Percentiles rank a stretch among this genome's conserved stretches.
Evolutionary conservation across 1,140 invertebrate genomes (phyloP).

Genomic region (Adelges cooleyi): DNA sequence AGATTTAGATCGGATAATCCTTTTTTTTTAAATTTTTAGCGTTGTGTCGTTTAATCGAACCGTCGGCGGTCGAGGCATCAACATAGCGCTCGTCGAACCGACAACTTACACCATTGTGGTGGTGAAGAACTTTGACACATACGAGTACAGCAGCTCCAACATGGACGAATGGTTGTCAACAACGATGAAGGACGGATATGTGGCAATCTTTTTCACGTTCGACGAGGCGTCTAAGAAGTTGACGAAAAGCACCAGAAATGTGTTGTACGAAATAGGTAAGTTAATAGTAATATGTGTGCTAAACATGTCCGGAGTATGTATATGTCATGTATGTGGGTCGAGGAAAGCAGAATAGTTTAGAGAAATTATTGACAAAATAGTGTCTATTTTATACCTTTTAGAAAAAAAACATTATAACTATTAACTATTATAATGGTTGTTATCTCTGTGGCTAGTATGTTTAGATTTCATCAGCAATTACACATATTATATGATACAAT

Average conservation of each 20-base stretch:
- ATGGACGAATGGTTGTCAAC: slow-evolving; percentile 33
- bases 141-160: slow-evolving; percentile 33
- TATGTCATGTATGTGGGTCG: too few relatives aligned
- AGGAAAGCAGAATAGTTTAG: too few relatives aligned
- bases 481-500: too few relatives aligned
- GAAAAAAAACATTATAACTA: too few relatives aligned
- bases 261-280: slow-evolving; percentile 34
- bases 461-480: too few relatives aligned
- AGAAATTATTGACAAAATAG: too few relatives aligned
- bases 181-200: slow-evolving; percentile 31
- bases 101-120: slow-evolving; percentile 31
- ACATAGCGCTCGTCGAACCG: slow-evolving; percentile 34
- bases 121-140: slow-evolving; percentile 35
- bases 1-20: background rate
- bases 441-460: too few relatives aligned
- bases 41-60: slow-evolving; percentile 15
- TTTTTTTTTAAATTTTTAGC: background rate
- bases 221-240: slow-evolving; percentile 36
- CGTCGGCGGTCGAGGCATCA: slow-evolving; percentile 34
- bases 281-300: too few relatives aligned
- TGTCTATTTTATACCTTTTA: too few relatives aligned
- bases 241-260: slow-evolving; percentile 33
- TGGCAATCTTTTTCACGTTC: slow-evolving; percentile 36
- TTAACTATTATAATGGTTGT: too few relatives aligned
- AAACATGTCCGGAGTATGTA: too few relatives aligned